Evolutionary conservation across 2,888 invertebrate genomes (phyloP), one percentile per base, ranked within the genome.

Genomic region (Conistra vaccinii): DNA sequence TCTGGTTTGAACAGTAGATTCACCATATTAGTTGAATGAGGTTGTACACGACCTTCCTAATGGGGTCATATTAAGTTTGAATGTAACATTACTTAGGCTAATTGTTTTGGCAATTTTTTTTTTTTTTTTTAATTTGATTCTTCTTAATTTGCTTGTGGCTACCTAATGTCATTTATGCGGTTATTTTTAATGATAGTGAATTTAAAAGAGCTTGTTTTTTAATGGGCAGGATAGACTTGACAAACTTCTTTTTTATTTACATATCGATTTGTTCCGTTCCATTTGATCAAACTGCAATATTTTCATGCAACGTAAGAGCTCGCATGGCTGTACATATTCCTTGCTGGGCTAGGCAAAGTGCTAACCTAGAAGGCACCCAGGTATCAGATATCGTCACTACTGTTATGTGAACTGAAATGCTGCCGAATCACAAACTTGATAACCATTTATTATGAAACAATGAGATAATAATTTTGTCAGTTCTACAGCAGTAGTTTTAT

Each of bases 261-360:
- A 42, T 57, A 62, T 26, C 23, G 45, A 71, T 76, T 76, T 55
- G 55, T 72, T 76, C 62, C 80, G 80, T 80, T 73, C 42, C 39
- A 63, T 72, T 80, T 63, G 26, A 51, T 57, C 2, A 63, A 58
- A 57, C 57, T 70, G 62, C 72, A 76, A 79, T 72, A 26, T 79
- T 62, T 71, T 57, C 61, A 57, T 71, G 55, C 55, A 62, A 79
- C 6, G 39, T 48, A 39, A 45, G 39, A 62, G 42, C 62, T 61
- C 70, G 53, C 45, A 70, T 20, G 29, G 9, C 2, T 32, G 7
- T 51, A 32, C 23, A n/a, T 51, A 7, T 32, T 69, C 32, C 14
- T 32, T 17, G 20, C 29, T 12, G 78, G 20, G 26, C 42, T 67
- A 51, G 4, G 10, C 29, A 58, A 67, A 58, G 14, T 32, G 17